Evolutionary conservation across 2,113 vertebrate species (phyloP).

Genomic region (Puffinus mauretanicus): DNA sequence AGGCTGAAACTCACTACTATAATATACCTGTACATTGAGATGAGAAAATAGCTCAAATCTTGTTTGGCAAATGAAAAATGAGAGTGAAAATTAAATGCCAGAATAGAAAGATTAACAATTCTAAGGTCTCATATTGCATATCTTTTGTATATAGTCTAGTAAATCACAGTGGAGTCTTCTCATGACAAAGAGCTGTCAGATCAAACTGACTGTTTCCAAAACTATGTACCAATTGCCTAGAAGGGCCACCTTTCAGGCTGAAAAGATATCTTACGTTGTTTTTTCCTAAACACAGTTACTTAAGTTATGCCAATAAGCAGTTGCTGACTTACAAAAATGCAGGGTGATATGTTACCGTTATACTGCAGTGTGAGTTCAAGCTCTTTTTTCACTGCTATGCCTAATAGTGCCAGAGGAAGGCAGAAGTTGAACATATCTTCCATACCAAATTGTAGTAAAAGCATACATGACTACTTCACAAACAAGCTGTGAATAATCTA

Average conservation of each 20-base stretch:
- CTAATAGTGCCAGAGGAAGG: slow-evolving; percentile 63
- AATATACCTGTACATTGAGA: background rate
- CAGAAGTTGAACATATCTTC: slow-evolving; percentile 58
- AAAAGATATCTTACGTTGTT: background rate
- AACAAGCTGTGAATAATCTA: background rate
- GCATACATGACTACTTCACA: background rate
- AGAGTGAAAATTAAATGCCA: background rate
- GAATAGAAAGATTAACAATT: background rate
- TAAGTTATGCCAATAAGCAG: background rate
- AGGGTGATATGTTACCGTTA: background rate
- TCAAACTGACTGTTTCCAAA: background rate
- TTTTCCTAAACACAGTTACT: background rate
- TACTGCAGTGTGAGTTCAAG: background rate
- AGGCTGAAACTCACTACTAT: background rate
- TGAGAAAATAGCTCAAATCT: background rate
- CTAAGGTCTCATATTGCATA: background rate
- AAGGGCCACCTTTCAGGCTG: background rate
- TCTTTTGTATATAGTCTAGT: background rate
- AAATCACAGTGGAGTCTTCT: background rate
- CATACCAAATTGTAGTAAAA: background rate
- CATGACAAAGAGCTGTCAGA: background rate
- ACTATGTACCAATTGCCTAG: background rate
- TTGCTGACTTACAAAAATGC: background rate
- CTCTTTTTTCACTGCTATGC: slow-evolving; percentile 40
- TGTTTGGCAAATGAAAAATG: background rate